Conservation (phyloP, 2,888 invertebrate species). For the Oxyteleia sp. region DNA sequence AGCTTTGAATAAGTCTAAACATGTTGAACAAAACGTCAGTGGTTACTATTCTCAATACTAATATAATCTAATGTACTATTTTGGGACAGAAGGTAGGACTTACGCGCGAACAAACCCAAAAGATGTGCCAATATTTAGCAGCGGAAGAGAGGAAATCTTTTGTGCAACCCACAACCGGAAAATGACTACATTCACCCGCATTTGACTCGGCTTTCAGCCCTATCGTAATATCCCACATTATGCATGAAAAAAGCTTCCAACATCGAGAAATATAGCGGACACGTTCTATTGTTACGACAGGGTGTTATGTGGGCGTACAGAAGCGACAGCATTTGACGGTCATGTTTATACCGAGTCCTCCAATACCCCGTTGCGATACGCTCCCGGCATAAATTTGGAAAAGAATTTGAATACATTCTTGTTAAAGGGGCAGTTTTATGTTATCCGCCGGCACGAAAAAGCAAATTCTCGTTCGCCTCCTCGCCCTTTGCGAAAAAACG, state of each 20-base stretch:
- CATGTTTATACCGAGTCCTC: constrained; percentile 63
- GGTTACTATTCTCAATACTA: too few species aligned
- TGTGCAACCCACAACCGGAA: constrained; percentile 2
- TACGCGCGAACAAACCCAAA: constrained; percentile 5
- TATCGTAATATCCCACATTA: constrained; percentile 51
- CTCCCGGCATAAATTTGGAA: constrained; percentile 57
- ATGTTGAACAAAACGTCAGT: too few species aligned
- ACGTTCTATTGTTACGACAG: constrained; percentile 69
- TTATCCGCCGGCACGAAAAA: constrained; percentile 44
- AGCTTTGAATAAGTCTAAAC: too few species aligned
- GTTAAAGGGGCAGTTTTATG: constrained; percentile 70
- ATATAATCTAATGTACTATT: too few species aligned
- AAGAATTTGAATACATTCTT: constrained; percentile 70
- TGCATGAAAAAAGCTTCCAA: constrained; percentile 67
- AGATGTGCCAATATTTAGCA: constrained; percentile 19
- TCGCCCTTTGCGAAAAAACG: constrained; percentile 52
- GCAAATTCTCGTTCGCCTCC: constrained; percentile 58
- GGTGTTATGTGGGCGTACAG: constrained; percentile 61
- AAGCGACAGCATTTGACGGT: constrained; percentile 70
- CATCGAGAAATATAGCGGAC: constrained; percentile 61
- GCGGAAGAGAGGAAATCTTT: constrained; percentile 29
- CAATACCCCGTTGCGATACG: constrained; percentile 63
- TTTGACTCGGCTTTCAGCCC: constrained; percentile 48
- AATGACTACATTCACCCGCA: constrained; percentile 43
- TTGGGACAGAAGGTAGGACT: too few species aligned